phyloP scores from a whole-genome alignment of 2,113 vertebrate genomes.

The Rhombomys opimus region DNA sequence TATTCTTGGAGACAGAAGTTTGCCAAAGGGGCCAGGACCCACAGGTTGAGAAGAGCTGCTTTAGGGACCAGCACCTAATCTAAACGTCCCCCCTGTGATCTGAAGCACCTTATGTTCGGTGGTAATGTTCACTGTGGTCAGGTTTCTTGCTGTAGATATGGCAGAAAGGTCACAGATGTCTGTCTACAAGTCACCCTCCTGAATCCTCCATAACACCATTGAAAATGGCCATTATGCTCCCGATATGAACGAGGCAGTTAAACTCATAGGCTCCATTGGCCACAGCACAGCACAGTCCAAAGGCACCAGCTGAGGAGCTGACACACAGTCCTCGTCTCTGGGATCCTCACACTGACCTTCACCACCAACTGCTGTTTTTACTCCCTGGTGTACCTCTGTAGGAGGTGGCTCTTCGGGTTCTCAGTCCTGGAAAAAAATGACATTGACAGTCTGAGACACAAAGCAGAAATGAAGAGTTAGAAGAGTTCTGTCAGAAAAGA shows the following conservation, averaged over 20 bases:
- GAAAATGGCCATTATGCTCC: not conserved
- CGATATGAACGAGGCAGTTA: not conserved
- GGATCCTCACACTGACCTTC: not conserved
- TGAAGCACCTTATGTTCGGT: not conserved
- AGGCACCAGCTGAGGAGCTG: not conserved
- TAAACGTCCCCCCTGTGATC: not conserved
- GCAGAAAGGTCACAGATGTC: not conserved
- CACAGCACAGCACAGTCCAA: not conserved
- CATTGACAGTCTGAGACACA: not conserved
- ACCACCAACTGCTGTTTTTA: no score
- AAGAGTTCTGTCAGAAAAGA: not conserved
- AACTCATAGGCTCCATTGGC: not conserved
- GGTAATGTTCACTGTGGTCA: not conserved
- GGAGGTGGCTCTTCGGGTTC: not conserved
- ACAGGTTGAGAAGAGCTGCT: not conserved
- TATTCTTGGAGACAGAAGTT: not conserved
- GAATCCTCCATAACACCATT: not conserved
- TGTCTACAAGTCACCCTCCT: not conserved
- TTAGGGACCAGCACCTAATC: conserved; percentile 1
- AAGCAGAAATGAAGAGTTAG: not conserved
- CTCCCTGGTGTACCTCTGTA: not conserved
- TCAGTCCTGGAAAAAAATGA: not conserved
- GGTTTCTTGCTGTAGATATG: not conserved
- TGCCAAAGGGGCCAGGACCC: not conserved
- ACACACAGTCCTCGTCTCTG: not conserved